These are phyloP conservation scores for Alexandromys fortis DNA, from an alignment of 2,113 vertebrate species.

Conservation along the genomic window DNA sequence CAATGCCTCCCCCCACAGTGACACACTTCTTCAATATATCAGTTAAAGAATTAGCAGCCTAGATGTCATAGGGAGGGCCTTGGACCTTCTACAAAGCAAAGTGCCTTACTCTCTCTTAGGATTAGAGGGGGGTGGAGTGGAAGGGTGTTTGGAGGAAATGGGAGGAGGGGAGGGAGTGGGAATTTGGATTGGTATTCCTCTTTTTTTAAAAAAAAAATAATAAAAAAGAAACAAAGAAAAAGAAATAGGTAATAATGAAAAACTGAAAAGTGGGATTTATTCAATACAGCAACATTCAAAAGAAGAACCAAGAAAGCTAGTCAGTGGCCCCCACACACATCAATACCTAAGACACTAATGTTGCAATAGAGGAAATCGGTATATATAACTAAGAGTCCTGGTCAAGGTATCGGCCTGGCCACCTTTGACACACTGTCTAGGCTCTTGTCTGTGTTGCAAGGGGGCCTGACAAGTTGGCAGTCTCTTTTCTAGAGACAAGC, in stretches of 20 bases:
- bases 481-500: not conserved
- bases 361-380: not conserved
- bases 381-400: not conserved
- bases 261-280: not conserved
- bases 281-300: not conserved
- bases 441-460: not conserved
- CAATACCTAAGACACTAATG: no score
- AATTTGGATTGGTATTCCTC: no score
- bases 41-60: not conserved
- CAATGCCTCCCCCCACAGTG: no score
- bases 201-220: no score
- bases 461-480: not conserved
- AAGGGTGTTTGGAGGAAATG: no score
- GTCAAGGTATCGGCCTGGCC: not conserved
- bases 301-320: not conserved
- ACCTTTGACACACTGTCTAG: not conserved
- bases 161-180: no score
- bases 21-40: not conserved
- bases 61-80: no score
- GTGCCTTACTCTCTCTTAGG: no score
- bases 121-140: no score
- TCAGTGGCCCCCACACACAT: no score
- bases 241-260: not conserved
- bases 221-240: not conserved
- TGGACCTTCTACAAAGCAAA: no score